These are phyloP conservation scores for Turnix velox DNA, from an alignment of 2,113 vertebrate species.

Conservation along the genomic window DNA sequence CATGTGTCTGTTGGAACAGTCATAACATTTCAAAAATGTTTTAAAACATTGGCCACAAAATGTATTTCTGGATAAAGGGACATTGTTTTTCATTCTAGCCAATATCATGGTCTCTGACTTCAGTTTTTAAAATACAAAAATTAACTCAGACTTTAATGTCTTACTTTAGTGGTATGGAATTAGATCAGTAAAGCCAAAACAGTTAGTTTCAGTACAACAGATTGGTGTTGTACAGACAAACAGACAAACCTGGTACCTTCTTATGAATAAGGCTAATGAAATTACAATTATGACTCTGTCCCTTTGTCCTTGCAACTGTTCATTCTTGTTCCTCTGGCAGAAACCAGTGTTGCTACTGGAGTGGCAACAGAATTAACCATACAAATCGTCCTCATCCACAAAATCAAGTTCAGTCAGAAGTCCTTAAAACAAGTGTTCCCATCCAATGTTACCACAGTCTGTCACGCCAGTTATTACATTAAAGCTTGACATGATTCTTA, in stretches of 20 bases:
- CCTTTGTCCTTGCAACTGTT: not conserved
- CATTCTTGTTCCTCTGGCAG: not conserved
- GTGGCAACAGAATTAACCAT: not conserved
- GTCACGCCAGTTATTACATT: not conserved
- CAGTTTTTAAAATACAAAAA: not conserved
- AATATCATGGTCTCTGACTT: not conserved
- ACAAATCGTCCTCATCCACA: not conserved
- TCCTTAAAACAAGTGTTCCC: not conserved
- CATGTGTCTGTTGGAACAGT: rapidly evolving
- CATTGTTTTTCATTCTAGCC: not conserved
- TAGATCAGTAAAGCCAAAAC: not conserved
- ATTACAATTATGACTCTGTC: not conserved
- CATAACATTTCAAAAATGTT: too few relatives aligned
- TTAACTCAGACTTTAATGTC: not conserved
- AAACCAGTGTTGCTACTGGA: not conserved
- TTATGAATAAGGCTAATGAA: not conserved
- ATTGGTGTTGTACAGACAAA: not conserved
- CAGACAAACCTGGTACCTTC: not conserved
- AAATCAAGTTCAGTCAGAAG: not conserved
- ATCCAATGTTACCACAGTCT: not conserved
- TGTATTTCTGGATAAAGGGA: not conserved
- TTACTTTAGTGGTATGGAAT: not conserved
- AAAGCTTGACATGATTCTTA: too few relatives aligned
- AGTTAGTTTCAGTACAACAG: not conserved
- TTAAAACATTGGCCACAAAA: not conserved